These are phyloP conservation scores for Artemisiospiza belli DNA, from an alignment of 2,113 vertebrate genomes.

Conservation along the genomic window DNA sequence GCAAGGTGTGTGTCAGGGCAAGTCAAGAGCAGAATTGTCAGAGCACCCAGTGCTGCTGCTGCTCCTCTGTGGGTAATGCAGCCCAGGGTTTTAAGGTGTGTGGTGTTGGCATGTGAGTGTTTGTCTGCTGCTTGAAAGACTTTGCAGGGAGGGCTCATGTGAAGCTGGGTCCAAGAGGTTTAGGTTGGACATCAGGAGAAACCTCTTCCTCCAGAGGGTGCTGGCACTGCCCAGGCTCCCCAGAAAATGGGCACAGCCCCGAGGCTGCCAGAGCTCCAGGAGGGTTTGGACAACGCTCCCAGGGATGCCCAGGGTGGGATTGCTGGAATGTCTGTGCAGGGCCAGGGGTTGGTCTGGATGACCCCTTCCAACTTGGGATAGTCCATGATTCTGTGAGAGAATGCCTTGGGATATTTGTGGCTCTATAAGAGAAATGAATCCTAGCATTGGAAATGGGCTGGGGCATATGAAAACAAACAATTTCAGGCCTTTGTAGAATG, in stretches of 20 bases:
- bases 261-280: background rate
- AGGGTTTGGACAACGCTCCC: accelerated
- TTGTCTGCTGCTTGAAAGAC: background rate
- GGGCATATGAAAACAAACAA: background rate
- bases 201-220: background rate
- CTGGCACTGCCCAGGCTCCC: background rate
- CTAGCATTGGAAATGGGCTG: background rate
- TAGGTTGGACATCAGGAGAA: background rate
- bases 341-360: background rate
- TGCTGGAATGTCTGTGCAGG: background rate
- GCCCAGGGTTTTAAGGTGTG: background rate
- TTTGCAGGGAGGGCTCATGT: background rate
- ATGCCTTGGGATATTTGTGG: background rate
- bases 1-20: background rate
- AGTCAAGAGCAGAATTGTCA: background rate
- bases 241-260: background rate
- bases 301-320: background rate
- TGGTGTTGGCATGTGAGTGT: background rate
- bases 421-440: background rate
- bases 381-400: background rate
- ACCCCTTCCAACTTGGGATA: background rate
- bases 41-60: background rate
- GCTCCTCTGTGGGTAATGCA: accelerated
- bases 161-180: background rate
- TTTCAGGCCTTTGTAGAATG: background rate